A percentile compares a stretch with the other conserved stretches of the same genome.
phyloP scores from a whole-genome alignment of 64 coral and sea anemone species.

The Stichodactyla mertensii region DNA sequence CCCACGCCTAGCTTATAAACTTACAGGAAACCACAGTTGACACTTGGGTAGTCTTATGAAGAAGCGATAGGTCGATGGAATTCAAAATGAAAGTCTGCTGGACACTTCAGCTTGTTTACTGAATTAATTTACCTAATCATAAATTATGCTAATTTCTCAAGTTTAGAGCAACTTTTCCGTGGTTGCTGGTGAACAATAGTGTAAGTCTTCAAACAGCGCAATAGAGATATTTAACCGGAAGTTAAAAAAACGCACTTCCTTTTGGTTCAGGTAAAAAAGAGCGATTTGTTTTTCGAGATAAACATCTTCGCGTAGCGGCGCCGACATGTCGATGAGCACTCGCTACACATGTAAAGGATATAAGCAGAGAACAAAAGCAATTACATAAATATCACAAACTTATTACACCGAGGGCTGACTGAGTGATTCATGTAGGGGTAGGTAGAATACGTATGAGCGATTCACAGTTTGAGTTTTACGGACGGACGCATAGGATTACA shows the following conservation, averaged over 20 bases:
- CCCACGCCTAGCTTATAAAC: constrained; percentile 25
- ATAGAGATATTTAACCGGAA: neutral
- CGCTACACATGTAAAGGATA: neutral
- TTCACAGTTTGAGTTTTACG: neutral
- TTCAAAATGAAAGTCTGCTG: constrained; percentile 22
- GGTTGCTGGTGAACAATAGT: neutral
- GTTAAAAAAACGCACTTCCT: constrained; percentile 2
- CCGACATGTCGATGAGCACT: constrained; percentile 1
- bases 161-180: constrained; percentile 1
- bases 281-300: constrained; percentile 3
- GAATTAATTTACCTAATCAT: neutral
- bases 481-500: neutral
- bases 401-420: neutral
- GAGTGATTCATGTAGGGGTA: neutral
- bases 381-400: neutral
- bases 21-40: constrained; percentile 26
- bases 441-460: neutral
- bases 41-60: constrained; percentile 8
- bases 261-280: neutral
- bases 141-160: neutral
- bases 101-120: constrained; percentile 16
- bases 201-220: neutral
- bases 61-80: constrained; percentile 9
- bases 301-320: constrained; percentile 9
- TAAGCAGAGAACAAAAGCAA: neutral